phyloP scores from a whole-genome alignment of 92 coral and sea anemone genomes.

The Palythoa grandiflora region DNA sequence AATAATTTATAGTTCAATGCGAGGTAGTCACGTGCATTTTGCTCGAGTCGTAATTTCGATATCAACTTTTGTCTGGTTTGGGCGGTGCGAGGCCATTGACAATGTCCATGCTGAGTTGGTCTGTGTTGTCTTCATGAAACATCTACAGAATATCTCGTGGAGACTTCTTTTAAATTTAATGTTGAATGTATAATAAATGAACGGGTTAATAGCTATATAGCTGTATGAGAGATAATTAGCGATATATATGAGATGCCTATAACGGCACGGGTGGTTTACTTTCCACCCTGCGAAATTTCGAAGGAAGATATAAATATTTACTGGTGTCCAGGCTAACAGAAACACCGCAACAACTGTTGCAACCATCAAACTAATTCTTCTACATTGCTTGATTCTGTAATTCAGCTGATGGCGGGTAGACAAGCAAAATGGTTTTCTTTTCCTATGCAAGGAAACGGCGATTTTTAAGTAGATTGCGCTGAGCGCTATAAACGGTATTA shows the following conservation, averaged over 20 bases:
- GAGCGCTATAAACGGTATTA: slow-evolving; percentile 13
- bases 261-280: slow-evolving; percentile 9
- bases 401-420: slow-evolving; percentile 3
- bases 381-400: not conserved
- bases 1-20: too few relatives aligned
- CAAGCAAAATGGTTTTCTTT: not conserved
- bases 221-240: slow-evolving; percentile 29
- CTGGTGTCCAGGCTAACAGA: slow-evolving; percentile 32
- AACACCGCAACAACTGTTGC: slow-evolving; percentile 12
- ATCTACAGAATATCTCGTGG: not conserved
- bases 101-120: not conserved
- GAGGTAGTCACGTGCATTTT: too few relatives aligned
- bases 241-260: slow-evolving; percentile 12
- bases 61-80: too few relatives aligned
- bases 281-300: slow-evolving; percentile 21
- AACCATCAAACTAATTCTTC: slow-evolving; percentile 11
- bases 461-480: not conserved
- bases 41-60: too few relatives aligned
- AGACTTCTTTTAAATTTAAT: not conserved
- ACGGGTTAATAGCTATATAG: slow-evolving; percentile 22
- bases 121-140: not conserved
- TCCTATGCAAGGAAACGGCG: not conserved
- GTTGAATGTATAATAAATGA: slow-evolving; percentile 19
- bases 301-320: slow-evolving; percentile 15
- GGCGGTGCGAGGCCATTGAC: not conserved